Evolutionary conservation across 2,113 vertebrate species (phyloP).

Genomic region (zebrafish (Danio rerio)): DNA sequence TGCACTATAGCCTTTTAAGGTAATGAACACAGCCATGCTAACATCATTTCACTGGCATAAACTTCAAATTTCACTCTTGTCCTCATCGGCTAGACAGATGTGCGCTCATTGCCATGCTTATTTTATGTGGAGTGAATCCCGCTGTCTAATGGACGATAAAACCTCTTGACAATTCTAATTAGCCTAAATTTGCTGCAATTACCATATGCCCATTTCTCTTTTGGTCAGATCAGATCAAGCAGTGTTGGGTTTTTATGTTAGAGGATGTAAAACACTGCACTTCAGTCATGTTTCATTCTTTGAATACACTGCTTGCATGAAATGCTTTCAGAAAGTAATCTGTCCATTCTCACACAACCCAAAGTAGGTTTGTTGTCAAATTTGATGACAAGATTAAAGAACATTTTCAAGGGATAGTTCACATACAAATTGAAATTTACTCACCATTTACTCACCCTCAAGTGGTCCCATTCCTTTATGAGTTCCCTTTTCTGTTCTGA

Average conservation of each 20-base stretch:
- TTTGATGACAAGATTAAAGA: no score
- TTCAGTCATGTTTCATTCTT: background rate
- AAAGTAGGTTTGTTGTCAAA: no score
- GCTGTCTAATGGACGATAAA: conserved; percentile 28
- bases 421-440: no score
- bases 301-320: background rate
- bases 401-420: no score
- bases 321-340: background rate
- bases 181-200: conserved; percentile 26
- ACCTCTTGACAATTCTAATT: conserved; percentile 35
- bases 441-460: no score
- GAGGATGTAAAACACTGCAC: background rate
- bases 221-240: conserved; percentile 23
- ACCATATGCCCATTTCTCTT: conserved; percentile 6
- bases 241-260: background rate
- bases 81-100: background rate
- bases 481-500: no score
- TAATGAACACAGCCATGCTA: conserved; percentile 18
- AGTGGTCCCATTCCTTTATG: no score
- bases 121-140: background rate
- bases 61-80: conserved; percentile 37
- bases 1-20: conserved; percentile 37
- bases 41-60: conserved; percentile 37
- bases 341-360: no score
- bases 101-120: background rate